Base-by-base conservation (phyloP, 1,140 invertebrate species). In the Oppia nitens region DNA sequence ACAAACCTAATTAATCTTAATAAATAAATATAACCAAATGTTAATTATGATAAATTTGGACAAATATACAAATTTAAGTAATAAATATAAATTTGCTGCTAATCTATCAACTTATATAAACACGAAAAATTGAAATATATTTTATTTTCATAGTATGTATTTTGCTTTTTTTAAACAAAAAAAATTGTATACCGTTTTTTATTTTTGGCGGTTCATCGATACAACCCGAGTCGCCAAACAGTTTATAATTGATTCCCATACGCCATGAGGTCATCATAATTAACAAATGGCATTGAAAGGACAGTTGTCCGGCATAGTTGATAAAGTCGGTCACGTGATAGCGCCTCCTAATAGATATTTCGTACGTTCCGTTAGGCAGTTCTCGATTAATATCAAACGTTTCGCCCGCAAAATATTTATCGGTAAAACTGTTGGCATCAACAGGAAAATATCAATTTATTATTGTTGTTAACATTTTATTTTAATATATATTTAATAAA, bases 221-320 rank as follows among this genome's bases (percentile, higher is more conserved):
- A 25, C 66, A 67, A 9, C 65, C 66, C 1, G 64, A 32, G 50
- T 65, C 64, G 26, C 62, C 62, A 32, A 66, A 66, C 49, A 66
- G 50, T 49, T 63, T 63, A 29, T 64, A 60, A 11, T 54, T 45
- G 12, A 66, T 63, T 4, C 63, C 64, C 14, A 53, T 61, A 21
- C 64, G 54, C 66, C 66, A 67, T 1, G 55, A 57, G 3, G 66
- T 67, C 12, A 64, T 62, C n/a, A 66, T 28, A 28, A 66, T 57
- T 29, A 65, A 54, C 47, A 67, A 51, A 27, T 64, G 53, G 28
- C 66, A 67, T 3, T 63, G 60, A 47, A 67, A 67, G 20, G 57
- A 60, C 17, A 67, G 49, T 21, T 63, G 24, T 23, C 66, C 64
- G 11, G 61, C 55, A 51, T 62, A 56, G 14, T 67, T 59, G 11